These are phyloP conservation scores for Andrena bicolor DNA, from an alignment of 2,888 invertebrate genomes.

Conservation along the genomic window DNA sequence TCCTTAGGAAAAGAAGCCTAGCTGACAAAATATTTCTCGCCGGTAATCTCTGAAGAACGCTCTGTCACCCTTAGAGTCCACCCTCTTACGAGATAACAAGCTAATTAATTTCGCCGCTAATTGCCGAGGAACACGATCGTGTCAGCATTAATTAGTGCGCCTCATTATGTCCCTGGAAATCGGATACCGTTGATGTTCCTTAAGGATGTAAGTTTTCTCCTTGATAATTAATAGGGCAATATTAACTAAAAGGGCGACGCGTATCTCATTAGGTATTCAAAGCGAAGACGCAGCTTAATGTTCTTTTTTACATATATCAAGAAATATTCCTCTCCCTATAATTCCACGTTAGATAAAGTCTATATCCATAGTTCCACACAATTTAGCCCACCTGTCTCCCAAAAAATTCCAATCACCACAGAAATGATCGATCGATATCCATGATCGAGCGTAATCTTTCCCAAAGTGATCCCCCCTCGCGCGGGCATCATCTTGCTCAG, in stretches of 20 bases:
- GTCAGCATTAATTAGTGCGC: slow-evolving; percentile 81
- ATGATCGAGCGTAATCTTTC: background rate
- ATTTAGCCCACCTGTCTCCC: no score
- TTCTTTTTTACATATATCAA: no score
- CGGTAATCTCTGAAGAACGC: slow-evolving; percentile 46
- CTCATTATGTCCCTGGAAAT: slow-evolving; percentile 72
- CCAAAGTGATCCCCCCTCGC: background rate
- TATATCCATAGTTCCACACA: no score
- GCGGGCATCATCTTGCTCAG: background rate
- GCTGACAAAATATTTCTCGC: slow-evolving; percentile 43
- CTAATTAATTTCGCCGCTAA: slow-evolving; percentile 83
- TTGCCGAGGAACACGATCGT: slow-evolving; percentile 77
- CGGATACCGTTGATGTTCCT: background rate
- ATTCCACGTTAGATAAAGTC: no score
- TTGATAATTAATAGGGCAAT: background rate
- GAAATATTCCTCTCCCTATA: no score
- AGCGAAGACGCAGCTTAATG: background rate
- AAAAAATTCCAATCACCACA: no score
- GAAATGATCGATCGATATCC: background rate
- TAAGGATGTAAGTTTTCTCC: background rate
- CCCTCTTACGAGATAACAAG: slow-evolving; percentile 75
- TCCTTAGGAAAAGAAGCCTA: slow-evolving; percentile 3
- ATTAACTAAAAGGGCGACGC: background rate
- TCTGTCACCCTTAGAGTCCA: slow-evolving; percentile 16
- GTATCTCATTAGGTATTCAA: background rate